These are phyloP conservation scores for Rhinopithecus roxellana DNA, from an alignment of 2,113 vertebrate genomes.

Conservation along the genomic window DNA sequence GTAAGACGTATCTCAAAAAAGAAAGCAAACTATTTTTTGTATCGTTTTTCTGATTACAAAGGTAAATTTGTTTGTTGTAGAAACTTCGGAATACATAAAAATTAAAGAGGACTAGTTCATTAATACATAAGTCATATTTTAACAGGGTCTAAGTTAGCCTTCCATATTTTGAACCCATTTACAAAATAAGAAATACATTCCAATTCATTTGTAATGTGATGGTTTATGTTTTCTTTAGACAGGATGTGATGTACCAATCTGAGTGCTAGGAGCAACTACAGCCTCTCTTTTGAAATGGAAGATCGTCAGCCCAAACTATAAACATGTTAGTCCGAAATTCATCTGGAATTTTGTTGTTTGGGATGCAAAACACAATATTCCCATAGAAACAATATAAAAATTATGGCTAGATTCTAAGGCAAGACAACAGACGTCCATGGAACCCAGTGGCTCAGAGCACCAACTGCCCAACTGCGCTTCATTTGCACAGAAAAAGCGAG, in stretches of 20 bases:
- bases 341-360: conserved; percentile 8
- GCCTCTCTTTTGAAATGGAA: neutral
- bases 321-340: neutral
- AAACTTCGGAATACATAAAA: neutral
- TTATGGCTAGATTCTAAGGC: neutral
- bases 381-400: neutral
- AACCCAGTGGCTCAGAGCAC: neutral
- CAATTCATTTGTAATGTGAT: neutral
- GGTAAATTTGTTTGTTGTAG: neutral
- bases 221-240: neutral
- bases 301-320: neutral
- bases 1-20: neutral
- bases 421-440: neutral
- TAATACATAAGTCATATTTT: neutral
- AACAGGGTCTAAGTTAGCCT: neutral
- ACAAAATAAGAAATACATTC: neutral
- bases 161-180: neutral
- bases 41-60: neutral
- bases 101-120: neutral
- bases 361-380: neutral
- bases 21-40: neutral
- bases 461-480: neutral
- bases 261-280: neutral
- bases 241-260: neutral
- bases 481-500: too few relatives aligned